These are phyloP conservation scores for Nematolebias whitei DNA, from an alignment of 2,113 vertebrate species.

Conservation along the genomic window DNA sequence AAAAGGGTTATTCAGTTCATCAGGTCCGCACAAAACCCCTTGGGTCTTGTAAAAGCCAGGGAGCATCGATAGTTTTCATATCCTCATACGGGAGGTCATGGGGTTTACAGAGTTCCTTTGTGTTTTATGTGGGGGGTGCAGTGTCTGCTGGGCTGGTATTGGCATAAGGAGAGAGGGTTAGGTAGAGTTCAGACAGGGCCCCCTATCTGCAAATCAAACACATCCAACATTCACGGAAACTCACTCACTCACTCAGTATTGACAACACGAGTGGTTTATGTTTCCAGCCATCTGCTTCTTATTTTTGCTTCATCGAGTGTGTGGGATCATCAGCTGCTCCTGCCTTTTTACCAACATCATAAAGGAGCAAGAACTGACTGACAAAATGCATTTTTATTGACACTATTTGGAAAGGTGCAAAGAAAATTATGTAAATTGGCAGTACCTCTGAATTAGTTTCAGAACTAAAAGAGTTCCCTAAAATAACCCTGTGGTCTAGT, in stretches of 20 bases:
- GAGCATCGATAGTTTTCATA: conserved; percentile 71
- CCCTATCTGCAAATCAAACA: conserved; percentile 69
- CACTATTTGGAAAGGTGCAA: background rate
- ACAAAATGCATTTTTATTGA: background rate
- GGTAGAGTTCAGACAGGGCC: conserved; percentile 71
- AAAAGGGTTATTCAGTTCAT: conserved; percentile 52
- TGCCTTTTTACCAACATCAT: conserved; percentile 6
- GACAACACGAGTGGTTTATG: conserved; percentile 66
- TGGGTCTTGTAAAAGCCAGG: conserved; percentile 62
- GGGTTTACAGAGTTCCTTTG: conserved; percentile 75
- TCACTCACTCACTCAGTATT: conserved; percentile 33
- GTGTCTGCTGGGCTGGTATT: conserved; percentile 58
- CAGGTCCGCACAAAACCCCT: conserved; percentile 52
- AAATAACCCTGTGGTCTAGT: background rate
- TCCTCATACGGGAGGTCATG: conserved; percentile 67
- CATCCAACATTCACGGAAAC: conserved; percentile 43
- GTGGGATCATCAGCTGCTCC: conserved; percentile 49
- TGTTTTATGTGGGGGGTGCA: conserved; percentile 64
- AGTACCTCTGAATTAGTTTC: too few relatives aligned
- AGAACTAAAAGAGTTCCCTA: too few relatives aligned
- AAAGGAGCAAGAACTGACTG: background rate
- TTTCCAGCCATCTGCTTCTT: conserved; percentile 65
- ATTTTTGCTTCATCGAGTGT: conserved; percentile 39
- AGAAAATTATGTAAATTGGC: background rate
- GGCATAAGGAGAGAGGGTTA: conserved; percentile 67